A percentile compares a stretch with the other conserved stretches of the same genome.
These are phyloP conservation scores for Hymenopus coronatus DNA, from an alignment of 2,888 invertebrate genomes.

Conservation along the genomic window DNA sequence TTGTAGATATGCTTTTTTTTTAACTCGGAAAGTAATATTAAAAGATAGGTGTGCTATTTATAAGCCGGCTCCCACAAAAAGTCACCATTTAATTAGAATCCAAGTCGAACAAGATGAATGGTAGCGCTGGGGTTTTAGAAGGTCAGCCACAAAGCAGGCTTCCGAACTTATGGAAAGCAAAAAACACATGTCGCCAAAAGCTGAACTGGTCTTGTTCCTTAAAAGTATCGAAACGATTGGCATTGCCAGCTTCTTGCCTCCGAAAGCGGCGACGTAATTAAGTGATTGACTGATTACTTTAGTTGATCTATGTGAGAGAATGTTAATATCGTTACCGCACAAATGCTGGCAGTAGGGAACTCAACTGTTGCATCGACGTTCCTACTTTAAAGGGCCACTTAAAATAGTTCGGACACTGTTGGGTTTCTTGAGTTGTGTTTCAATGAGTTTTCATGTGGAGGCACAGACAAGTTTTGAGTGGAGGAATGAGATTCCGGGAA, in stretches of 20 bases:
- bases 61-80: background rate
- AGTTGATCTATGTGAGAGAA: background rate
- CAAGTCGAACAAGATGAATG: background rate
- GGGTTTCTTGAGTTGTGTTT: no score
- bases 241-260: background rate
- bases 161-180: background rate
- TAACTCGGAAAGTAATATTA: background rate
- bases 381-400: background rate
- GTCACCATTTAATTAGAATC: background rate
- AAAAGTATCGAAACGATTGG: background rate
- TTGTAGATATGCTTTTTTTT: background rate
- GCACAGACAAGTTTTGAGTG: no score
- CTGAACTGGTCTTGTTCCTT: background rate
- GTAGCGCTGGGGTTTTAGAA: background rate
- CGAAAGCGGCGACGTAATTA: background rate
- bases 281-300: background rate
- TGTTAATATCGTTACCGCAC: background rate
- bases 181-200: background rate
- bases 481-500: no score
- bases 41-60: background rate
- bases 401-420: no score
- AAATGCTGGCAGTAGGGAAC: background rate
- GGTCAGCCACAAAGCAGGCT: background rate
- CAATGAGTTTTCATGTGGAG: no score
- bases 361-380: background rate